Evolutionary conservation across 2,797 vertebrate species (phyloP), one percentile per base, ranked within the genome.

Genomic region (Intellagama lesueurii): DNA sequence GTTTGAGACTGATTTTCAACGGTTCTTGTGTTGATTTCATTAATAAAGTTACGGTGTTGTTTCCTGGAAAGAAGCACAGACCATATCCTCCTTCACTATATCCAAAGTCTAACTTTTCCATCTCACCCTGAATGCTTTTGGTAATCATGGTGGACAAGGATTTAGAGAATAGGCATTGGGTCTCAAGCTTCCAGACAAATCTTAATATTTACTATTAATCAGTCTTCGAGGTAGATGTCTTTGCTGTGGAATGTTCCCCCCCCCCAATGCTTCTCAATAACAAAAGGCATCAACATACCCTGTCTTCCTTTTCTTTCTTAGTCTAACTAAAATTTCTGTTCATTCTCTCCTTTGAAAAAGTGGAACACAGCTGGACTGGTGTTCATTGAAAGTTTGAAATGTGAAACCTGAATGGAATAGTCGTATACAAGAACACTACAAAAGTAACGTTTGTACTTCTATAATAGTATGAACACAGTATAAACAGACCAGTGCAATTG

Each of bases 231-330:
- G n/a, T 73, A 35, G n/a, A 52, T 56, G 49, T 19, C n/a, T 19
- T 76, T 52, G n/a, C 47, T 26, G 35, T 70, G 22, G 52, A 84
- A 84, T 32, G 30, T 40, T 35, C 7, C 26, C 40, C 90, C 52
- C 2, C 87, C 32, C 75, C 9, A 78, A 66, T 90, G 26, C 35
- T 89, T 80, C 44, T 60, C 88, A 35, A 2, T 24, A 85, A 80
- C 64, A 16, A 84, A 68, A 66, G 47, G 24, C 22, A 44, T 16
- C 26, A 0, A 81, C 49, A 90, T 91, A n/a, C 4, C 1, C 88
- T 64, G 5, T 81, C 14, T 90, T 90, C 84, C 91, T 90, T 1
- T 77, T 14, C 5, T n/a, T 24, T 86, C 32, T 4, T 2, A 86
- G 1, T 56, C 26, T 91, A 73, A 2, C 12, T 84, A 0, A 11